Evolutionary conservation across 1,140 invertebrate species (phyloP), one percentile per base, ranked within the genome.

Genomic region (Drosophila parvula): DNA sequence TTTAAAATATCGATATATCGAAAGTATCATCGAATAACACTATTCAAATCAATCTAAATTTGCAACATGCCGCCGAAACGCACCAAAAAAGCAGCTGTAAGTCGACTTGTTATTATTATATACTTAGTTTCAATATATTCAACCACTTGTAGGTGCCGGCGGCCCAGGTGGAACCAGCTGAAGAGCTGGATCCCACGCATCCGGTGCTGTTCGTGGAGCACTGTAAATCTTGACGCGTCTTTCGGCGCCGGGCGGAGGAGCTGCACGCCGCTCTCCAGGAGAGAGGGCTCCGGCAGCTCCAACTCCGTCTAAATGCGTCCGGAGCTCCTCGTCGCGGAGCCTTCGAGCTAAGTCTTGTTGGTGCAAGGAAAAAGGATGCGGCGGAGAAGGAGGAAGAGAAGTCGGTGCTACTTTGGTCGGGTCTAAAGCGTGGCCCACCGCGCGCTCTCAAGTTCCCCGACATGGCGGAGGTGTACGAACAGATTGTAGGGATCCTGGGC

Each of bases 371-470:
- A 1, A 30, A 30, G 30, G 30, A 40, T 30, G 44, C 38, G 14
- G 48, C 12, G 44, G 14, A 48, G 43, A 50, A 18, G 4, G 61
- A 48, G 5, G 59, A 74, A 16, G 79, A 32, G 9, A 18, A 79
- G 51, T 58, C 28, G 12, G 36, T 51, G 38, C 2, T 40, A 5
- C 59, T 91, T 59, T 91, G 90, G 90, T 85, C 90, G 4, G 90
- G 90, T 6, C 64, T 81, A 16, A 91, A 91, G 56, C 80, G 83
- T 2, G 90, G 65, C 1, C 65, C 83, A 34, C 90, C 90, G 14
- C 83, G 90, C 28, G 83, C 86, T 9, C 70, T 85, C 50, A 91
- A 91, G 57, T 91, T 91, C 71, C 90, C 90, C 28, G 8, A 64
- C n/a, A 45, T 44, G 0, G 79, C 77, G 16, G 79, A 47, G 5